Conservation (phyloP, 2,797 vertebrate species). For the Pogonophryne albipinna region DNA sequence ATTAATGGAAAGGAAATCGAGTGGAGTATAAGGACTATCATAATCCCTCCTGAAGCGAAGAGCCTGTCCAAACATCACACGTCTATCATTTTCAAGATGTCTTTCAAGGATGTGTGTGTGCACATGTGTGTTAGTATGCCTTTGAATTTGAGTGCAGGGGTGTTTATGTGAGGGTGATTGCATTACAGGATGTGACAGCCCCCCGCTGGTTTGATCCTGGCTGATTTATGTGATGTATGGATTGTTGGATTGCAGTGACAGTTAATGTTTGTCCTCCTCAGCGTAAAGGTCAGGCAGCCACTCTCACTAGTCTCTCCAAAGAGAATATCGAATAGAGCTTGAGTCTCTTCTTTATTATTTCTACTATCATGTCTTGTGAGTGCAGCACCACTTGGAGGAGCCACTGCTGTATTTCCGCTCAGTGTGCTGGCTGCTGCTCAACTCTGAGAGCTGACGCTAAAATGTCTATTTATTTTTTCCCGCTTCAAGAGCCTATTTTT, state of each 20-base stretch:
- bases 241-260: conserved; percentile 28
- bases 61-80: conserved; percentile 16
- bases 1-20: conserved; percentile 42
- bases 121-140: not conserved
- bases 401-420: conserved; percentile 49
- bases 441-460: not conserved
- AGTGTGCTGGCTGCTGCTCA: conserved; percentile 12
- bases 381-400: conserved; percentile 69
- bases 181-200: conserved; percentile 22
- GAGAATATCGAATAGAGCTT: not conserved
- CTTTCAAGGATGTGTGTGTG: conserved; percentile 19
- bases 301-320: not conserved
- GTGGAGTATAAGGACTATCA: conserved; percentile 15
- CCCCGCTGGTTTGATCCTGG: conserved; percentile 28
- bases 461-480: conserved; percentile 19
- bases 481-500: conserved; percentile 1
- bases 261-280: conserved; percentile 12
- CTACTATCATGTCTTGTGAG: conserved; percentile 4
- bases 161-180: conserved; percentile 23
- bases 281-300: conserved; percentile 31
- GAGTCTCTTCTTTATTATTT: not conserved
- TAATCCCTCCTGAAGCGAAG: conserved; percentile 15
- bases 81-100: conserved; percentile 24
- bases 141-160: conserved; percentile 5
- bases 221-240: conserved; percentile 53